Evolutionary conservation across 2,888 invertebrate genomes (phyloP).

Genomic region (Lymantria monacha): DNA sequence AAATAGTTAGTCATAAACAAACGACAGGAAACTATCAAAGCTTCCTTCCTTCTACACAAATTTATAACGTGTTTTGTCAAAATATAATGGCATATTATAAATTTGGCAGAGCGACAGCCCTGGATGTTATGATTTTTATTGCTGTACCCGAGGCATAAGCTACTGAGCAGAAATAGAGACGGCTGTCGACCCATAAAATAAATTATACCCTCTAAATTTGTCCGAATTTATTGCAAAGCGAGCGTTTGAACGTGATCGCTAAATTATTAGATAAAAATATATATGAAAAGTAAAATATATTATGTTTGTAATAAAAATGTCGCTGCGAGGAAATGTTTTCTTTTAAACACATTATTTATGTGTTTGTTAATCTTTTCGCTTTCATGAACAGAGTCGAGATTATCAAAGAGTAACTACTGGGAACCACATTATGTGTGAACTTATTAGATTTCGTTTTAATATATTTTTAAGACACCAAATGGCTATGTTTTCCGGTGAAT

Average conservation of each 20-base stretch:
- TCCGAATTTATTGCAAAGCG: conserved; percentile 30
- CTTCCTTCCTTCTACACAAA: conserved; percentile 32
- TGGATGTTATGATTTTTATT: conserved; percentile 31
- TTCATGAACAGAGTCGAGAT: conserved; percentile 17
- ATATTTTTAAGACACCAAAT: conserved; percentile 1
- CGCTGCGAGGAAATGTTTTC: conserved; percentile 26
- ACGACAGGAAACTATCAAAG: conserved; percentile 31
- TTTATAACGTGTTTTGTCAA: conserved; percentile 37
- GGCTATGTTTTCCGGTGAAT: conserved; percentile 3
- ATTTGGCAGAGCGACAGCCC: conserved; percentile 33
- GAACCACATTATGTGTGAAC: conserved; percentile 4
- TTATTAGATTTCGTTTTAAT: conserved; percentile 9
- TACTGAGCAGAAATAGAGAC: conserved; percentile 26
- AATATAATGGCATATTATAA: conserved; percentile 28
- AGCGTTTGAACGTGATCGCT: conserved; percentile 35
- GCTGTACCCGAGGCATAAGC: conserved; percentile 17
- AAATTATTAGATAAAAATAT: conserved; percentile 34
- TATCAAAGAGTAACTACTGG: conserved; percentile 12
- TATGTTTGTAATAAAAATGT: conserved; percentile 28
- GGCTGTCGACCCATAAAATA: conserved; percentile 31
- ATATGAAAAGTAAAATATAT: conserved; percentile 23
- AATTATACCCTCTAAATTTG: conserved; percentile 36
- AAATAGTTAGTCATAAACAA: conserved; percentile 12
- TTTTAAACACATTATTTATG: conserved; percentile 32
- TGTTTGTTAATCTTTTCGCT: conserved; percentile 21